Percentiles rank a stretch among this genome's conserved stretches.
These are phyloP conservation scores for Macroglossus sobrinus DNA, from an alignment of 2,113 vertebrate genomes.

Conservation along the genomic window DNA sequence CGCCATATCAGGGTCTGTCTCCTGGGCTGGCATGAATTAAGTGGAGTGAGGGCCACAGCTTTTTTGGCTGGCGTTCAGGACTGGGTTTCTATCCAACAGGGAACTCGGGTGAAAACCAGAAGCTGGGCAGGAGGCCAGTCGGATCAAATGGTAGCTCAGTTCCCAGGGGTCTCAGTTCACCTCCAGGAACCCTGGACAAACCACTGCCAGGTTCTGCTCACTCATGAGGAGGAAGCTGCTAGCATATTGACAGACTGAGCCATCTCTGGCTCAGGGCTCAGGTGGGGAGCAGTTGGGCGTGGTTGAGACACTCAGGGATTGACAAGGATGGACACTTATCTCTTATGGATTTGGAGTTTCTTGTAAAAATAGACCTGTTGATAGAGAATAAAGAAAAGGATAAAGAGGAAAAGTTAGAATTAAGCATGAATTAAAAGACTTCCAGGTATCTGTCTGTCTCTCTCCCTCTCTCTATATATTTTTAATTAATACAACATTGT, in stretches of 20 bases:
- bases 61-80: not conserved
- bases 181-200: conserved; percentile 3
- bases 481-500: not conserved
- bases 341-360: not conserved
- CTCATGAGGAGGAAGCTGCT: not conserved
- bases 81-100: conserved; percentile 39
- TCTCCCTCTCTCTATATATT: not conserved
- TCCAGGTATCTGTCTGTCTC: not conserved
- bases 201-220: not conserved
- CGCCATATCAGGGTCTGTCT: not conserved
- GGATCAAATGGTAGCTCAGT: conserved; percentile 40
- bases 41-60: not conserved
- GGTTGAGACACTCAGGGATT: not conserved
- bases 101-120: conserved; percentile 50
- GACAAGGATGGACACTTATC: not conserved
- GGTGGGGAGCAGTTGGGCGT: not conserved
- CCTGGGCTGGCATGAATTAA: conserved; percentile 18
- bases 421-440: not conserved
- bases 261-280: not conserved
- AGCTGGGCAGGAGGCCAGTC: conserved; percentile 53
- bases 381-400: not conserved
- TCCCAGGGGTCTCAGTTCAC: conserved; percentile 48
- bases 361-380: not conserved
- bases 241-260: not conserved
- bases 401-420: conserved; percentile 1